These are phyloP conservation scores for Eupristina koningsbergeri DNA, from an alignment of 1,140 invertebrate species.

Conservation along the genomic window DNA sequence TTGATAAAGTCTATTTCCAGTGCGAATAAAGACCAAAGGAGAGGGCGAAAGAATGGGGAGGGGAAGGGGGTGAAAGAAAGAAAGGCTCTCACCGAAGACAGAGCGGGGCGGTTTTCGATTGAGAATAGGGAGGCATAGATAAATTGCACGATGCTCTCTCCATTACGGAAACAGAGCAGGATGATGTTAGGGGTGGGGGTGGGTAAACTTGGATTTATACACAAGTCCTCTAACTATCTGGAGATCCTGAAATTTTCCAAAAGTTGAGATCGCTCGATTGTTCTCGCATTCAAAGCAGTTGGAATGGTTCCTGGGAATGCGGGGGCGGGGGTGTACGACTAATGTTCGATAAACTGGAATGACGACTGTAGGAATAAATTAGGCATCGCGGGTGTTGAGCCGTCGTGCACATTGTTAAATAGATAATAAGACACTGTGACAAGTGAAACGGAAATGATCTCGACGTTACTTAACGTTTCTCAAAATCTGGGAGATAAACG, in stretches of 20 bases:
- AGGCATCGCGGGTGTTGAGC: neutral
- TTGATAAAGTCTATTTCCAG: slow-evolving; percentile 40
- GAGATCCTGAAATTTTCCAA: neutral
- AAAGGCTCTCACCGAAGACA: neutral
- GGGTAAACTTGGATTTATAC: neutral
- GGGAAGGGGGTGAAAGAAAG: neutral
- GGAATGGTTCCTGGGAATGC: too few relatives aligned
- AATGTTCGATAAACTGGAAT: neutral
- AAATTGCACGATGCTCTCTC: neutral
- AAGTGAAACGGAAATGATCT: slow-evolving; percentile 27
- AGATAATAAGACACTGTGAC: neutral
- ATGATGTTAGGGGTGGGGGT: neutral
- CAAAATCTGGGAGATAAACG: slow-evolving; percentile 54
- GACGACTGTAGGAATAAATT: neutral
- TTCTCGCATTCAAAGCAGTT: neutral
- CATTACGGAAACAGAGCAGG: neutral
- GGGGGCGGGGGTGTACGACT: neutral
- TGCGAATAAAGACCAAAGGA: slow-evolving; percentile 37
- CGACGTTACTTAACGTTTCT: slow-evolving; percentile 40
- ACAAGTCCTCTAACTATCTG: neutral
- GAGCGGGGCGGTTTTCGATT: slow-evolving; percentile 18
- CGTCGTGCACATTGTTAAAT: neutral
- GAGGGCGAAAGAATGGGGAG: slow-evolving; percentile 31
- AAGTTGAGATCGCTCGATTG: neutral
- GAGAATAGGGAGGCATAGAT: neutral